These are phyloP conservation scores for Adelges cooleyi DNA, from an alignment of 1,140 invertebrate genomes.

Conservation along the genomic window DNA sequence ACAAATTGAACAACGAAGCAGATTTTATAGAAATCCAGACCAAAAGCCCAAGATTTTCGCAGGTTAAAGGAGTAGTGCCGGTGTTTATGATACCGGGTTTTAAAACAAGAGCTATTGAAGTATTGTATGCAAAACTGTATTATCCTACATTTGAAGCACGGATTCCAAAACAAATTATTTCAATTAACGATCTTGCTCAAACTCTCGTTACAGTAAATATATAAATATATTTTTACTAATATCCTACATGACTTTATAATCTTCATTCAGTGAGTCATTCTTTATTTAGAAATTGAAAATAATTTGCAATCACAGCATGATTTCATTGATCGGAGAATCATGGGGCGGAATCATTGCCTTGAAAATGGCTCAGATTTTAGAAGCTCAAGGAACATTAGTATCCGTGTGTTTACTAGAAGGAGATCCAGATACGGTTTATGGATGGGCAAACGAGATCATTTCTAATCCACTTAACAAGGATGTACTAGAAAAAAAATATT, in stretches of 20 bases:
- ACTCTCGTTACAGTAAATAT: not conserved
- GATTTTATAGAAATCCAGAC: constrained; percentile 22
- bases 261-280: no score
- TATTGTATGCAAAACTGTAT: not conserved
- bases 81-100: constrained; percentile 30
- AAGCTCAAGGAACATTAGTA: not conserved
- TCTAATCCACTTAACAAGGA: no score
- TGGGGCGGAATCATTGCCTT: constrained; percentile 31
- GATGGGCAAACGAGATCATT: not conserved
- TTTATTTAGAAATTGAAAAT: not conserved
- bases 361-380: constrained; percentile 27
- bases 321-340: constrained; percentile 9
- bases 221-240: not conserved
- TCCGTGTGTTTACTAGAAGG: constrained; percentile 1
- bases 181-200: not conserved
- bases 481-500: no score
- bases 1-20: not conserved
- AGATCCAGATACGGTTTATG: not conserved
- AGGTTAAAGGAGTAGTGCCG: constrained; percentile 9
- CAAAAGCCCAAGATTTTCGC: constrained; percentile 1
- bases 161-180: not conserved
- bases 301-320: not conserved
- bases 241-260: no score
- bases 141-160: constrained; percentile 24
- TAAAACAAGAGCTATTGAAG: not conserved